These are phyloP conservation scores for Endotricha flammealis DNA, from an alignment of 2,888 invertebrate genomes.

Conservation along the genomic window DNA sequence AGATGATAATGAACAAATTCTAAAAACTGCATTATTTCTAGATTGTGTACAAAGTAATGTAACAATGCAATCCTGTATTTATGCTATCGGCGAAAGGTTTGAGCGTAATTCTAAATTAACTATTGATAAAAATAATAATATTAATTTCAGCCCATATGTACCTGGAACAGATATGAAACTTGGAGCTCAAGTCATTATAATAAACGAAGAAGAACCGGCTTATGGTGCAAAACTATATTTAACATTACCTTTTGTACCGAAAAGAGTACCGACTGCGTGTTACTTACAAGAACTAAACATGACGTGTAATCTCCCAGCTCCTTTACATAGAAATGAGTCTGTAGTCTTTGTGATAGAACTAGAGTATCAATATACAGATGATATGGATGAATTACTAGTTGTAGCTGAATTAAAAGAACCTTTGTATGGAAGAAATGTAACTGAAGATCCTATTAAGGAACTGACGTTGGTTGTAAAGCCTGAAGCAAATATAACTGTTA, in stretches of 20 bases:
- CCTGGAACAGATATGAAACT: conserved; percentile 51
- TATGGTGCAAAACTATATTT: conserved; percentile 53
- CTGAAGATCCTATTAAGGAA: conserved; percentile 29
- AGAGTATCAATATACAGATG: conserved; percentile 43
- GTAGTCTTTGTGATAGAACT: conserved; percentile 54
- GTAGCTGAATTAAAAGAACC: conserved; percentile 43
- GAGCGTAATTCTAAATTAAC: too few species aligned
- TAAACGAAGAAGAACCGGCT: conserved; percentile 60
- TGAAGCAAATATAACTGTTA: conserved; percentile 40
- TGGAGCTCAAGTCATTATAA: conserved; percentile 45
- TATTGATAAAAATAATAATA: conserved; percentile 3
- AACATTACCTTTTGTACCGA: conserved; percentile 44
- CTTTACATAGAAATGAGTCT: conserved; percentile 41
- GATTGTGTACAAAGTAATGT: too few species aligned
- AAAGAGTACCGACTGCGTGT: conserved; percentile 53
- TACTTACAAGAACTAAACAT: conserved; percentile 41
- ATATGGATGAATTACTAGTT: conserved; percentile 31
- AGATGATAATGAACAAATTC: too few species aligned
- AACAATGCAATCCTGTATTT: too few species aligned
- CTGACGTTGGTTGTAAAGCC: conserved; percentile 38
- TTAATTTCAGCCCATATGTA: conserved; percentile 42
- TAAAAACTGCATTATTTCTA: too few species aligned
- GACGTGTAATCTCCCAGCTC: conserved; percentile 51
- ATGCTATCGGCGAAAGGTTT: too few species aligned
- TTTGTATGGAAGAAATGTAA: conserved; percentile 41